Conservation (phyloP, 2,888 invertebrate species). For the Villa cingulata region DNA sequence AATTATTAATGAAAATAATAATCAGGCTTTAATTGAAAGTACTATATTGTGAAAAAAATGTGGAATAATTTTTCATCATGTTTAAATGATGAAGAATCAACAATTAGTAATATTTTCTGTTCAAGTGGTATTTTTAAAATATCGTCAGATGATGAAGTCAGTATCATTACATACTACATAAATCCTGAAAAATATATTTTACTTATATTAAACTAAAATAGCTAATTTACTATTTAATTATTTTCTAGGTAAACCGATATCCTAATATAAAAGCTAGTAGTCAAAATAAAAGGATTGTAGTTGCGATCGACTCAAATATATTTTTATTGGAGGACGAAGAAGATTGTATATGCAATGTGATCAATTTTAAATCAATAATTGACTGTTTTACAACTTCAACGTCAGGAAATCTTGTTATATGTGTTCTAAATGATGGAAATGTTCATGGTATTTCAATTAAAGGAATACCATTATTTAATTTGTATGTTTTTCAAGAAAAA, state of each 20-base stretch:
- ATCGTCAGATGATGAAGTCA: conserved; percentile 26
- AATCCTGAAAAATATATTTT: too few relatives aligned
- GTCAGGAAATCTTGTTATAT: conserved; percentile 30
- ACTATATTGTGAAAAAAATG: too few relatives aligned
- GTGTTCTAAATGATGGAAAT: conserved; percentile 29
- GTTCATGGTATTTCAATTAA: conserved; percentile 31
- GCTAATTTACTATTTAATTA: too few relatives aligned
- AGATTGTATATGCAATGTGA: conserved; percentile 26
- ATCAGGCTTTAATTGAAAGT: too few relatives aligned
- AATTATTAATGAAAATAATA: too few relatives aligned
- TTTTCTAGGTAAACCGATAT: conserved; percentile 23
- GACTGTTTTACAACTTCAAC: conserved; percentile 27
- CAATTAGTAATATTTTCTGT: conserved; percentile 30
- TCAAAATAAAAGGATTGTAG: conserved; percentile 29
- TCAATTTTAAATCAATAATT: conserved; percentile 26
- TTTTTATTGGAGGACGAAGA: conserved; percentile 31
- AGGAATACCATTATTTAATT: conserved; percentile 28
- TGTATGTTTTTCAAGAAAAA: conserved; percentile 16
- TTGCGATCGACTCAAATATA: conserved; percentile 29
- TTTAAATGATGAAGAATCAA: conserved; percentile 28
- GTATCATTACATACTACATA: too few relatives aligned
- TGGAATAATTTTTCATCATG: conserved; percentile 32
- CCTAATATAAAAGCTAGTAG: conserved; percentile 27
- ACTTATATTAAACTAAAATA: too few relatives aligned
- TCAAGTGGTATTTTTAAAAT: conserved; percentile 31